Percentiles rank a stretch among this genome's conserved stretches.
These are phyloP conservation scores for Sesia bembeciformis DNA, from an alignment of 2,888 invertebrate species.

Conservation along the genomic window DNA sequence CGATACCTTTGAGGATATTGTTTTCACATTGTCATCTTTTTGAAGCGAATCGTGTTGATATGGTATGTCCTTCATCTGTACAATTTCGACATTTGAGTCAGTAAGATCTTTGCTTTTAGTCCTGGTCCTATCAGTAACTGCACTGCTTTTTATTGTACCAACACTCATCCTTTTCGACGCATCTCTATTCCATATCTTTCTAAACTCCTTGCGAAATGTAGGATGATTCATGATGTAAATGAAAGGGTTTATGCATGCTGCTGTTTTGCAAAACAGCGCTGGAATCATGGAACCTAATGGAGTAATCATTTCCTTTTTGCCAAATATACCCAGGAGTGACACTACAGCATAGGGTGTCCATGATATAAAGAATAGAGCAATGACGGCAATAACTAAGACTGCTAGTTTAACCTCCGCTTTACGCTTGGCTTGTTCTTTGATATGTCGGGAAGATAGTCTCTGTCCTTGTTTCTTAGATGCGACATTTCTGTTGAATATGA, in stretches of 20 bases:
- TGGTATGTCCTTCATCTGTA: slow-evolving; percentile 65
- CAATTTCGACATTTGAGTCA: slow-evolving; percentile 69
- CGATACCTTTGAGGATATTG: slow-evolving; percentile 43
- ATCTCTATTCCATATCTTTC: slow-evolving; percentile 50
- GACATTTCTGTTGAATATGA: slow-evolving; percentile 67
- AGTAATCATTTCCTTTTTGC: slow-evolving; percentile 76
- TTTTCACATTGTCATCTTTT: slow-evolving; percentile 26
- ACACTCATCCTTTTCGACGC: slow-evolving; percentile 53
- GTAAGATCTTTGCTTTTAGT: slow-evolving; percentile 59
- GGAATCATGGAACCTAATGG: slow-evolving; percentile 84
- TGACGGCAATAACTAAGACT: slow-evolving; percentile 78
- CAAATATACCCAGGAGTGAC: slow-evolving; percentile 82
- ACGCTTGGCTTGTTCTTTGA: slow-evolving; percentile 77
- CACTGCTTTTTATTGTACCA: slow-evolving; percentile 48
- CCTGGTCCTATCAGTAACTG: slow-evolving; percentile 37
- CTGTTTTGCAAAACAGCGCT: slow-evolving; percentile 85
- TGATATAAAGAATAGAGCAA: slow-evolving; percentile 83
- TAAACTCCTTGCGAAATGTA: slow-evolving; percentile 78
- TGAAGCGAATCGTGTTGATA: slow-evolving; percentile 27
- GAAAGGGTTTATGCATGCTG: slow-evolving; percentile 87
- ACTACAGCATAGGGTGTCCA: slow-evolving; percentile 90
- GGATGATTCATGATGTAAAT: slow-evolving; percentile 88
- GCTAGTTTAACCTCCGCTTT: slow-evolving; percentile 83
- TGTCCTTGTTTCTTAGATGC: slow-evolving; percentile 58
- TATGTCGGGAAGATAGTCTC: slow-evolving; percentile 68